Base-by-base conservation (phyloP, 2,797 vertebrate species). In the Ataeniobius toweri region DNA sequence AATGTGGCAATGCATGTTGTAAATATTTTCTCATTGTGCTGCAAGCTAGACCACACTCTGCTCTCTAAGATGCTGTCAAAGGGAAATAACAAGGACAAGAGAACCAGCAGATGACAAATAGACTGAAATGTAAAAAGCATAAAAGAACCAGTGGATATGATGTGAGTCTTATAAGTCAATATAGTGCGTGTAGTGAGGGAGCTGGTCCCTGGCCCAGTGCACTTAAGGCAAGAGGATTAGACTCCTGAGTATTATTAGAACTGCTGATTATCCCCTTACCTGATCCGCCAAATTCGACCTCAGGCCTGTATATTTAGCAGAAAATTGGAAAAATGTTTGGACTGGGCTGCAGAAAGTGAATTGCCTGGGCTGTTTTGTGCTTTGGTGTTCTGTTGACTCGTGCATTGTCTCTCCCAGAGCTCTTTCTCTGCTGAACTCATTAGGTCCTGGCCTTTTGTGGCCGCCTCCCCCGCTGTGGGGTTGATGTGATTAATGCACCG, bases 161-260 rank as follows among this genome's bases (percentile, higher is more conserved):
- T 83, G 71, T 77, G 81, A 81, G 77, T 86, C 80, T 83, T 83
- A 83, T 90, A 88, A 84, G 83, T 83, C 80, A 77, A 76, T 88
- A 85, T 80, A 36, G 46, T 88, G 85, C 80, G 72, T 88, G 85
- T 87, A 80, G 76, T 80, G 80, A 86, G 81, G 84, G 89, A 90
- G 90, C 79, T 88, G 81, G 84, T 88, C 79, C 77, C 79, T 84
- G 88, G 85, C 89, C 86, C 88, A 84, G 87, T 87, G 88, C 85
- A 92, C 92, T 96, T 96, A 94, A 93, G 93, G 91, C 84, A 94
- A 96, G 94, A 95, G 93, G 95, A 95, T 96, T 95, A 97, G 93
- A 92, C 95, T 94, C 93, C 87, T 92, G 94, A 92, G 93, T 96
- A 95, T 97, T 96, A 96, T 96, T 96, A 96, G 94, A 95, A 91